Evolutionary conservation across 2,797 vertebrate genomes (phyloP).

Genomic region (Sebastes kiyomatsui): DNA sequence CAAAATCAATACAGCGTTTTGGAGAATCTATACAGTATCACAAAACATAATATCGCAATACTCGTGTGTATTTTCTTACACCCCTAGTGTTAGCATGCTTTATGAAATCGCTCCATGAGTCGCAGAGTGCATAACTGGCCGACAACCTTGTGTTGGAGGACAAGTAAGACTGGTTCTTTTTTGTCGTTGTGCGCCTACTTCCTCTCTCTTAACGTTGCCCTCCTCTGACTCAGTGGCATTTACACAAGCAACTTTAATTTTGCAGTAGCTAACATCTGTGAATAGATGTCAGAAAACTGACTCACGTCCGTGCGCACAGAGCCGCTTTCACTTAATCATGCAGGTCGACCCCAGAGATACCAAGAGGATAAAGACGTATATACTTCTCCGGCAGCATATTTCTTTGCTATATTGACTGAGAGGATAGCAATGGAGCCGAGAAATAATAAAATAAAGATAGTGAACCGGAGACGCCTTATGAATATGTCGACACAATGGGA

Average conservation of each 20-base stretch:
- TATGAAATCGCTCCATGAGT: neutral
- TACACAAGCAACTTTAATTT: conserved; percentile 76
- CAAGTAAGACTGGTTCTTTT: conserved; percentile 6
- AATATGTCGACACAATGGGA: conserved; percentile 15
- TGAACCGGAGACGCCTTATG: neutral
- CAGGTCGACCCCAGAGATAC: conserved; percentile 14
- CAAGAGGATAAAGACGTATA: conserved; percentile 1
- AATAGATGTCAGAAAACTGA: conserved; percentile 43
- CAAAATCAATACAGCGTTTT: too few relatives aligned
- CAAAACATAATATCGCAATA: too few relatives aligned
- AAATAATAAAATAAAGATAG: neutral
- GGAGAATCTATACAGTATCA: too few relatives aligned
- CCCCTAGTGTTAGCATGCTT: neutral
- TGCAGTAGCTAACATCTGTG: conserved; percentile 68
- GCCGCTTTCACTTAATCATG: conserved; percentile 24
- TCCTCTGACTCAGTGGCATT: conserved; percentile 73
- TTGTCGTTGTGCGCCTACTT: neutral
- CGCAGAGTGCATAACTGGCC: conserved; percentile 28
- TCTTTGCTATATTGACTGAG: neutral
- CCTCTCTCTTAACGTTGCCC: conserved; percentile 22
- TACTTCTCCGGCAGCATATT: neutral
- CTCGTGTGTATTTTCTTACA: too few relatives aligned
- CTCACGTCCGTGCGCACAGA: neutral
- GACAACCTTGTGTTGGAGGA: conserved; percentile 29
- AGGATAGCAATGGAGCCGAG: neutral